These are phyloP conservation scores for Peromyscus polionotus DNA, from an alignment of 2,113 vertebrate genomes.

Conservation along the genomic window DNA sequence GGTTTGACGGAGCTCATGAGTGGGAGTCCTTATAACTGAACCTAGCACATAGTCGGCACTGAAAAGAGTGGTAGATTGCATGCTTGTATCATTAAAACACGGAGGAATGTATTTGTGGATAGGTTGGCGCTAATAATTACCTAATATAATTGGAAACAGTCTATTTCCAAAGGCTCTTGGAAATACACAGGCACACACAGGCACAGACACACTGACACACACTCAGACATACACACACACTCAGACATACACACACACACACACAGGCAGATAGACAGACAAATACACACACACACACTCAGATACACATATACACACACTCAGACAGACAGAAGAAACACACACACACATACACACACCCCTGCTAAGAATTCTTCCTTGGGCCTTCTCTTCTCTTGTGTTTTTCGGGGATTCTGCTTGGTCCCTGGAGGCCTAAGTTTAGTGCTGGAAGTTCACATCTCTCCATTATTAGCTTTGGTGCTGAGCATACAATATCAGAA, in stretches of 20 bases:
- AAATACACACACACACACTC: not conserved
- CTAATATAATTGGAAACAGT: constrained; percentile 2
- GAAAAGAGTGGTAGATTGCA: not conserved
- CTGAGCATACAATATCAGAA: constrained; percentile 39
- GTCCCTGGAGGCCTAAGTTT: not conserved
- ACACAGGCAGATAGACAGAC: not conserved
- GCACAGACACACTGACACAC: not conserved
- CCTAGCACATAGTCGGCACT: not conserved
- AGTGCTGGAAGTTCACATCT: not conserved
- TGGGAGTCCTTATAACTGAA: not conserved
- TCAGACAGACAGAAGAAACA: no score
- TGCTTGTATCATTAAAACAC: not conserved
- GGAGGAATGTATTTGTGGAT: not conserved
- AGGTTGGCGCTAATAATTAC: constrained; percentile 29
- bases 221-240: not conserved
- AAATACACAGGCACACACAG: not conserved
- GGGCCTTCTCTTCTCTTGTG: not conserved
- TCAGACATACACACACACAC: not conserved
- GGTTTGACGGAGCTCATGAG: constrained; percentile 1
- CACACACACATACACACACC: not conserved
- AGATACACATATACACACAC: no score
- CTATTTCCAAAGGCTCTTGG: not conserved
- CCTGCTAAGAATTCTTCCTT: not conserved
- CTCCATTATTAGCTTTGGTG: constrained; percentile 50
- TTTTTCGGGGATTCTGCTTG: not conserved